A percentile compares a stretch with the other conserved stretches of the same genome.
These are phyloP conservation scores for Neoascia interrupta DNA, from an alignment of 2,888 invertebrate genomes.

Conservation along the genomic window DNA sequence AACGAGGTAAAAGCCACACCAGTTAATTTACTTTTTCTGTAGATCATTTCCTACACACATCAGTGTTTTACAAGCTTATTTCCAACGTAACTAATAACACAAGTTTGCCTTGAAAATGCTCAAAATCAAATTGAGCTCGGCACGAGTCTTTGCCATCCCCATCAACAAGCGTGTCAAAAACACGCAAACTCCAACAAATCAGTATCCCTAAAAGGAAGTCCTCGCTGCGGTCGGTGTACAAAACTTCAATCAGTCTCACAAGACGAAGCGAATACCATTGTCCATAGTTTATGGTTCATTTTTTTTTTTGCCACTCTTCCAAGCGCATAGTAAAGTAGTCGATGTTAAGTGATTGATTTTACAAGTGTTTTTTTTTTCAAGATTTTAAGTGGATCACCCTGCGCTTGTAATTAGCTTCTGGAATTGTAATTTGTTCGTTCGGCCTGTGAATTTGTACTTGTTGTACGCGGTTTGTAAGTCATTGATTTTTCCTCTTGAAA, in stretches of 20 bases:
- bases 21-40: too few relatives aligned
- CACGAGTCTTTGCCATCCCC: conserved; percentile 48
- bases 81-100: too few relatives aligned
- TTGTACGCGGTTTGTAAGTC: too few relatives aligned
- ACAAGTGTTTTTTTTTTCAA: conserved; percentile 53
- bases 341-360: conserved; percentile 66
- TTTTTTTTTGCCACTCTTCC: conserved; percentile 4
- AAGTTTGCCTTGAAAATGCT: too few relatives aligned
- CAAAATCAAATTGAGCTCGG: conserved; percentile 57
- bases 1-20: too few relatives aligned
- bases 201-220: conserved; percentile 49
- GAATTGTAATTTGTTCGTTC: conserved; percentile 62
- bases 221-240: conserved; percentile 29
- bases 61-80: too few relatives aligned
- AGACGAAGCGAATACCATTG: conserved; percentile 65
- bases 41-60: too few relatives aligned
- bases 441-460: conserved; percentile 1
- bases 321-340: conserved; percentile 2
- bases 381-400: conserved; percentile 28
- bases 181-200: conserved; percentile 37
- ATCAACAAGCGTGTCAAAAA: conserved; percentile 20
- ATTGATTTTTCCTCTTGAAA: conserved; percentile 24
- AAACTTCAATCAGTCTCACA: conserved; percentile 61
- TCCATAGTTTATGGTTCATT: conserved; percentile 41
- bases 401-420: conserved; percentile 58